Conservation (phyloP, 2,888 invertebrate species). For the Troides aeacus region DNA sequence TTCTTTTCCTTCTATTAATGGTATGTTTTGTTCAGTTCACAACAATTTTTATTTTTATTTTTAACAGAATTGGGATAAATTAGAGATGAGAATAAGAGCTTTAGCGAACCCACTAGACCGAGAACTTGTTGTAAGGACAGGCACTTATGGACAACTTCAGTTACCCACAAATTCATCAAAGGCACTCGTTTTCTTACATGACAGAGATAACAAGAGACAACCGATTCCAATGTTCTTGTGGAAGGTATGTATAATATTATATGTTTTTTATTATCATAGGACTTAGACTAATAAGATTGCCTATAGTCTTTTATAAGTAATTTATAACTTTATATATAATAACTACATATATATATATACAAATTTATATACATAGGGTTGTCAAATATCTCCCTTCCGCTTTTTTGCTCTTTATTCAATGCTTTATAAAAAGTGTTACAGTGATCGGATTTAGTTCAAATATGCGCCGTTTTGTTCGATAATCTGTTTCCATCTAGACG, state of each 20-base stretch:
- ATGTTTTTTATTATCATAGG: neutral
- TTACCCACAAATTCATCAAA: slow-evolving; percentile 19
- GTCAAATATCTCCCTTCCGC: too few relatives aligned
- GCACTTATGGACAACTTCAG: slow-evolving; percentile 37
- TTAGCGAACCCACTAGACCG: slow-evolving; percentile 37
- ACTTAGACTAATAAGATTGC: neutral
- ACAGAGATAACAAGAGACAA: slow-evolving; percentile 32
- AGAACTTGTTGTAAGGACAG: slow-evolving; percentile 46
- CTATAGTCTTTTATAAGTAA: too few relatives aligned
- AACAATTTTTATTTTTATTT: slow-evolving; percentile 16
- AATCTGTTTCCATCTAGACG: too few relatives aligned
- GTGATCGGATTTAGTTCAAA: too few relatives aligned
- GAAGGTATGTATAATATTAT: slow-evolving; percentile 55
- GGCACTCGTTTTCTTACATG: slow-evolving; percentile 5
- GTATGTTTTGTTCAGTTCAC: neutral
- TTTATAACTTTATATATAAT: too few relatives aligned
- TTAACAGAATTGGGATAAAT: slow-evolving; percentile 54
- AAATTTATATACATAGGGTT: too few relatives aligned
- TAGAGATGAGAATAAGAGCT: slow-evolving; percentile 46
- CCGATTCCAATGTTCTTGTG: slow-evolving; percentile 49
- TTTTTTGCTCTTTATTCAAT: too few relatives aligned
- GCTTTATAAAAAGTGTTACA: too few relatives aligned
- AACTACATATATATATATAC: too few relatives aligned
- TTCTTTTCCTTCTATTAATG: neutral
- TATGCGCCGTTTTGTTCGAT: too few relatives aligned